phyloP scores from a whole-genome alignment of 1,140 invertebrate species.

The Drosophila punjabiensis region DNA sequence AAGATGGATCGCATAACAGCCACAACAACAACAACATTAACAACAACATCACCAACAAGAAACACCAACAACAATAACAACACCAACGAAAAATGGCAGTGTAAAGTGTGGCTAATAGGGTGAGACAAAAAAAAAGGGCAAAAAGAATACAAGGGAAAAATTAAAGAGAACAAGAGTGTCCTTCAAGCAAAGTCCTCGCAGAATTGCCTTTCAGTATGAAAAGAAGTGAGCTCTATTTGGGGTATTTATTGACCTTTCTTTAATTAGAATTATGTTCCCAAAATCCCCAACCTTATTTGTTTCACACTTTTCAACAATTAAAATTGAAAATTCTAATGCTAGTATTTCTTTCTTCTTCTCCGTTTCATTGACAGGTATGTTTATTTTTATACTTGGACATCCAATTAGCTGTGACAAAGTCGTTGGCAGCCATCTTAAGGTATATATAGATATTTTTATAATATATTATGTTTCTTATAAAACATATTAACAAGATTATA shows the following conservation, averaged over 20 bases:
- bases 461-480: background rate
- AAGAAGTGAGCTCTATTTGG: background rate
- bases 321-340: background rate
- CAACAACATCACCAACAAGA: too few species aligned
- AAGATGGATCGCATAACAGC: slow-evolving; percentile 76
- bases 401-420: slow-evolving; percentile 45
- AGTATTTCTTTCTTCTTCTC: slow-evolving; percentile 2
- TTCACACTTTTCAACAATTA: slow-evolving; percentile 11
- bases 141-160: background rate
- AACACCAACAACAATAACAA: background rate
- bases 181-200: background rate
- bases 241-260: background rate
- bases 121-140: background rate
- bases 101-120: slow-evolving; percentile 28
- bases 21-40: slow-evolving; percentile 15
- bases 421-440: slow-evolving; percentile 1
- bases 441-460: slow-evolving; percentile 24
- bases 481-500: background rate
- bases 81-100: slow-evolving; percentile 10
- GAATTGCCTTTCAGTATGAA: background rate
- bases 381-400: slow-evolving; percentile 46
- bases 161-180: background rate
- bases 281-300: background rate
- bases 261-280: background rate
- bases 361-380: slow-evolving; percentile 46